phyloP scores from a whole-genome alignment of 1,140 invertebrate species.

The Eumeta japonica region DNA sequence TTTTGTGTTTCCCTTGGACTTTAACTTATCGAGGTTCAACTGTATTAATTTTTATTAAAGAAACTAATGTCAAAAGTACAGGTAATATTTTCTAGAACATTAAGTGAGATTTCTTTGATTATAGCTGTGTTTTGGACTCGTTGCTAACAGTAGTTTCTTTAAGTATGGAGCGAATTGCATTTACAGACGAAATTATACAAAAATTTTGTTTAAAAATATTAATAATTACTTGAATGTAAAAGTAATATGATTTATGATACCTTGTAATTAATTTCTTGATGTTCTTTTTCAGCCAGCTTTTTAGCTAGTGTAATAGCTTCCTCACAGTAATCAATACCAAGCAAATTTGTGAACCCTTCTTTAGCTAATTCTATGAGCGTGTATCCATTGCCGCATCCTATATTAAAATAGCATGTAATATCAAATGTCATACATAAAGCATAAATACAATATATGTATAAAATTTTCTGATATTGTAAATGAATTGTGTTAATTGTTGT shows the following conservation, averaged over 20 bases:
- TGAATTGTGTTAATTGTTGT: too few species aligned
- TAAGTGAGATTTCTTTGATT: too few species aligned
- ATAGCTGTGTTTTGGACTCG: too few species aligned
- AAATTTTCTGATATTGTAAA: too few species aligned
- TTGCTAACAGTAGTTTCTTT: too few species aligned
- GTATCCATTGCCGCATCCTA: slow-evolving; percentile 90
- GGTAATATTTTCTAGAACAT: too few species aligned
- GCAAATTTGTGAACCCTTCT: slow-evolving; percentile 71
- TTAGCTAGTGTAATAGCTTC: slow-evolving; percentile 75
- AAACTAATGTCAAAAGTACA: too few species aligned
- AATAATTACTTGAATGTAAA: background rate
- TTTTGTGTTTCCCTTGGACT: too few species aligned
- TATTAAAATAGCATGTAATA: slow-evolving; percentile 13
- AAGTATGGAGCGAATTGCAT: too few species aligned
- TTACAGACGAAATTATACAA: too few species aligned
- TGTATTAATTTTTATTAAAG: too few species aligned
- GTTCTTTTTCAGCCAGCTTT: slow-evolving; percentile 62
- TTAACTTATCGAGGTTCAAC: too few species aligned
- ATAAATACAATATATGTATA: slow-evolving; percentile 1
- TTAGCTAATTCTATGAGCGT: slow-evolving; percentile 74
- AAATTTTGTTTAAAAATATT: slow-evolving; percentile 4
- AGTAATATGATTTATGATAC: slow-evolving; percentile 24
- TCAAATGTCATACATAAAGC: background rate
- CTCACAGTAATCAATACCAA: slow-evolving; percentile 82
- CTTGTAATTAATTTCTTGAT: slow-evolving; percentile 58